Base-by-base conservation (phyloP, 1,140 invertebrate species). In the Drosophila funebris region DNA sequence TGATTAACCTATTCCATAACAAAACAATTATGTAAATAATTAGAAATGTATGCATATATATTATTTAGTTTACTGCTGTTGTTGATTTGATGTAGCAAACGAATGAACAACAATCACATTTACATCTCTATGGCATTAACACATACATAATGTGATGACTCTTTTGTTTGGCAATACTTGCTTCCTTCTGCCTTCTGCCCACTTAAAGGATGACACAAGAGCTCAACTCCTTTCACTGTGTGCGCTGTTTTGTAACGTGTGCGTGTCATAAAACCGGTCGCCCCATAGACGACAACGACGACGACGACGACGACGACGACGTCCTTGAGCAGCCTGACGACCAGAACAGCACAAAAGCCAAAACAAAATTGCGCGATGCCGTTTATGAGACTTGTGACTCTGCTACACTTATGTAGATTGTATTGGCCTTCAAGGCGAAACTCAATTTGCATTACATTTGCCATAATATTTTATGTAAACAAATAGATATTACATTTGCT, bases 361-460 rank as follows among this genome's bases (percentile, higher is more conserved):
- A 24, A 52, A 22, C 3, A 27, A 46, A 20, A 31, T 60, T 48
- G 44, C 16, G 24, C 20, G 50, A 63, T 53, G 29, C 36, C 36
- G 9, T 14, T 41, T 62, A 50, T 13, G 43, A 76, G 67, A 76
- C 66, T 84, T 84, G 61, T 46, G 71, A 71, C 79, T 79, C 62
- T 39, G 50, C 39, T 48, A 29, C 31, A 50, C 41, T 39, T 44
- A 46, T 63, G 44, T 24, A 67, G 36, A 36, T 46, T 67, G 27
- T 50, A 58, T 72, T 66, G 53, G 46, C 44, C 61, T 64, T 50
- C 39, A 18, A 54, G 57, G 44, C 39, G 50, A 76, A 87, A 82
- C 82, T 69, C 81, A 85, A 85, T 85, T 85, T 85, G 81, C 82
- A 85, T 87, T 85, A 85, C 70, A 85, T 81, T 81, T 87, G 69